Conservation (phyloP, 1,140 invertebrate species). For the Achroia grisella region DNA sequence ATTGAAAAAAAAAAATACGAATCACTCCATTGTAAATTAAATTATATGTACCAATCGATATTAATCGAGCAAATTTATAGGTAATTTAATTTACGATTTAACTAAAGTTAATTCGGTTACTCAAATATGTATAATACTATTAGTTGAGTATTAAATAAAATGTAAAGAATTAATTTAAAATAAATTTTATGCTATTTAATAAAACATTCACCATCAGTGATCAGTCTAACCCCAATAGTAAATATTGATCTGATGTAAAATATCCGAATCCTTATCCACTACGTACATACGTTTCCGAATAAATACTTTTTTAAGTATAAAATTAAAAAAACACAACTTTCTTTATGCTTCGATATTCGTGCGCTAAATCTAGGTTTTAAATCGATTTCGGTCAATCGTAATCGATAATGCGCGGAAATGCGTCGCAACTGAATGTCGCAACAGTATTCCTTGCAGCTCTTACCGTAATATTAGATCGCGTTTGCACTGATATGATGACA, state of each 20-base stretch:
- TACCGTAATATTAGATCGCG: background rate
- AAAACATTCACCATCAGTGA: no score
- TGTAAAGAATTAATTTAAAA: no score
- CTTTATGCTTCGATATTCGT: conserved; percentile 49
- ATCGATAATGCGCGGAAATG: conserved; percentile 8
- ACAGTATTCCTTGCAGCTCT: background rate
- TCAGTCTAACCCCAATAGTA: conserved; percentile 5
- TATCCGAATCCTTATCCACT: conserved; percentile 27
- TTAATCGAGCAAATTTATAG: no score
- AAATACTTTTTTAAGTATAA: conserved; percentile 68
- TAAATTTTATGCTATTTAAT: no score
- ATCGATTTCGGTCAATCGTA: conserved; percentile 13
- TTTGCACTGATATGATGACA: background rate
- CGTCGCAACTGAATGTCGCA: conserved; percentile 3
- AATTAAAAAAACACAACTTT: conserved; percentile 64
- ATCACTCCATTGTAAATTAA: background rate
- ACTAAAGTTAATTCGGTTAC: background rate
- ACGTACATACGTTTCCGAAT: conserved; percentile 60
- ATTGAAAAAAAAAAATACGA: no score
- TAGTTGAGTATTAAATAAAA: no score
- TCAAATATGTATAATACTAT: background rate
- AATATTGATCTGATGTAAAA: conserved; percentile 2
- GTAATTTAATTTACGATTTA: no score
- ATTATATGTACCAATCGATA: background rate
- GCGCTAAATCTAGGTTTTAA: conserved; percentile 31